phyloP scores from a whole-genome alignment of 2,797 vertebrate species.

The Rhynchonycteris naso region DNA sequence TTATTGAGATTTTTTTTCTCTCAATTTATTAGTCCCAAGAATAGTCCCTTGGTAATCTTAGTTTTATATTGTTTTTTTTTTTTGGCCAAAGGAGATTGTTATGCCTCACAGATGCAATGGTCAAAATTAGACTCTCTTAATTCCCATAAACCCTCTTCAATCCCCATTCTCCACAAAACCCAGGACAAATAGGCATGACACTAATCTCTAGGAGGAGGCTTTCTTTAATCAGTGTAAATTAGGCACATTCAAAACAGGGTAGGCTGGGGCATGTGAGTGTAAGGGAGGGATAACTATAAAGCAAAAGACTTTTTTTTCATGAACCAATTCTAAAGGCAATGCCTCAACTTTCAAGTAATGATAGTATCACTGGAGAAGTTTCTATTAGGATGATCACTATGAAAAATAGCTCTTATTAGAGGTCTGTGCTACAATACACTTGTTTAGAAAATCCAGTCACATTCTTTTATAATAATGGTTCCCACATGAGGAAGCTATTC shows the following conservation, averaged over 20 bases:
- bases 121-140: conserved; percentile 63
- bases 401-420: conserved; percentile 54
- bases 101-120: conserved; percentile 5
- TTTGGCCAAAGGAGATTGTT: conserved; percentile 44
- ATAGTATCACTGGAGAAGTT: not conserved
- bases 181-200: not conserved
- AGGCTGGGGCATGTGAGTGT: not conserved
- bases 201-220: not conserved
- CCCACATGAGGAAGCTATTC: conserved; percentile 17
- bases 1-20: not conserved
- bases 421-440: conserved; percentile 6
- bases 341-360: not conserved
- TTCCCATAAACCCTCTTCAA: not conserved
- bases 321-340: conserved; percentile 5
- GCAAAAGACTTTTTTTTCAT: not conserved
- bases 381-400: conserved; percentile 4
- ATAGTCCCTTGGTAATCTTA: not conserved
- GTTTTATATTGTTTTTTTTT: conserved; percentile 31
- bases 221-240: not conserved
- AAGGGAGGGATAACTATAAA: not conserved
- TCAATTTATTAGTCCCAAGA: not conserved
- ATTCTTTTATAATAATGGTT: conserved; percentile 54
- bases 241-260: not conserved
- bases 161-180: not conserved
- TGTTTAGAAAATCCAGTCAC: conserved; percentile 41